Percentiles rank a stretch among this genome's conserved stretches.
phyloP scores from a whole-genome alignment of 2,797 vertebrate genomes.

The Pseudotriccus pelzelni region DNA sequence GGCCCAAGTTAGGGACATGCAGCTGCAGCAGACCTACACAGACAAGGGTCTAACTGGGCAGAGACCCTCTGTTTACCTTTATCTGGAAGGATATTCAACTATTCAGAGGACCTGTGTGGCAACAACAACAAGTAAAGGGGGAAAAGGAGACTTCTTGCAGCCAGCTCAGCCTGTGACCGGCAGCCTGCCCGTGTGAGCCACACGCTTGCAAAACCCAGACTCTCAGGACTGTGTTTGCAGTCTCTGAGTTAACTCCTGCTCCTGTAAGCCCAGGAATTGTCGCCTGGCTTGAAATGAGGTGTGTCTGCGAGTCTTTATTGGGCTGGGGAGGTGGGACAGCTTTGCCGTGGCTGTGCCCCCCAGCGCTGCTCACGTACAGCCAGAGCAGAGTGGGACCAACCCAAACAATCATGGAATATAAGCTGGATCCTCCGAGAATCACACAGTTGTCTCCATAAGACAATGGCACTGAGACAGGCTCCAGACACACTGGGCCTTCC shows the following conservation, averaged over 20 bases:
- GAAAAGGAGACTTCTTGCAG: neutral
- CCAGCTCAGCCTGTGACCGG: neutral
- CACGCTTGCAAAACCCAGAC: neutral
- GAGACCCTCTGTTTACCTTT: neutral
- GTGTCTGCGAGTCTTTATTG: neutral
- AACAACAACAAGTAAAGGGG: neutral
- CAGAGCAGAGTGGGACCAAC: neutral
- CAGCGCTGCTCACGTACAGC: fast-evolving
- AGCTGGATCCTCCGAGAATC: fast-evolving
- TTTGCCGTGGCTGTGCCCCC: neutral
- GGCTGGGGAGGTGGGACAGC: neutral
- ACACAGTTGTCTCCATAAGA: fast-evolving
- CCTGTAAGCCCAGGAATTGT: neutral
- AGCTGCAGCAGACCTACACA: conserved; percentile 1
- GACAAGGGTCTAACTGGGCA: conserved; percentile 19
- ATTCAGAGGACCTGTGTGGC: neutral
- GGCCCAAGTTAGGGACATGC: neutral
- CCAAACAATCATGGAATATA: fast-evolving
- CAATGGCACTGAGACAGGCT: fast-evolving
- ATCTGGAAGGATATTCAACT: conserved; percentile 1
- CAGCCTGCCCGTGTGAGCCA: neutral
- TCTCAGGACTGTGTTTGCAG: neutral
- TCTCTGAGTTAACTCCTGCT: neutral
- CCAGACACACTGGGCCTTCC: neutral
- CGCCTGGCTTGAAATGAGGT: neutral